Conservation (phyloP, 2,888 invertebrate species). For the Hirtodrosophila trivittata region DNA sequence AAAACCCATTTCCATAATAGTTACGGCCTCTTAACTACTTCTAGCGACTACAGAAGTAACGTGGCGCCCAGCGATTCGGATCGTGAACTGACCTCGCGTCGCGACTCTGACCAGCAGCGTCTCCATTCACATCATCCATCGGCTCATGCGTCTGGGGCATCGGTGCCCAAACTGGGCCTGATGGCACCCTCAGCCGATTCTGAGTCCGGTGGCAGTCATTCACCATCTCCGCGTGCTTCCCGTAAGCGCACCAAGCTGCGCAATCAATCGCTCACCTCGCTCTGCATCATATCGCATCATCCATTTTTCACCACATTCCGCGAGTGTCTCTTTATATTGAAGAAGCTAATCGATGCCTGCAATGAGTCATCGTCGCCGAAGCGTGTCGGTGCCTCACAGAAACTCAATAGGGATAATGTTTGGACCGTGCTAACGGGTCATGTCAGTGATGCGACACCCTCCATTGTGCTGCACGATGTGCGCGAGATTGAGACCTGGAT, state of each 20-base stretch:
- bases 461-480: constrained; percentile 97
- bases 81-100: constrained; percentile 91
- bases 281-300: constrained; percentile 99
- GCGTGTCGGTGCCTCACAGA: constrained; percentile 94
- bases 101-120: constrained; percentile 87
- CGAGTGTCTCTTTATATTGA: constrained; percentile 97
- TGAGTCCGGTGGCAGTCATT: constrained; percentile 94
- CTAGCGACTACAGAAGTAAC: constrained; percentile 96
- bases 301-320: constrained; percentile 99
- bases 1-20: constrained; percentile 82
- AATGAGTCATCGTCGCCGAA: constrained; percentile 96
- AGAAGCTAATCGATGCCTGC: constrained; percentile 98
- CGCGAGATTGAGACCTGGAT: constrained; percentile 99
- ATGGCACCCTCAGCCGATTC: constrained; percentile 90
- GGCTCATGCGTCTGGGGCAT: constrained; percentile 42
- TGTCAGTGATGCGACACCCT: constrained; percentile 91
- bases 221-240: constrained; percentile 93
- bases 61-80: constrained; percentile 95
- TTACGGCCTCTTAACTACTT: constrained; percentile 84
- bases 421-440: constrained; percentile 97
- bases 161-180: constrained; percentile 87
- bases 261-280: constrained; percentile 97
- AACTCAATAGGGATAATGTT: constrained; percentile 95
- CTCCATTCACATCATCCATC: constrained; percentile 68
- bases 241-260: constrained; percentile 92